Percentiles rank a stretch among this genome's conserved stretches.
Conservation (phyloP, 2,797 vertebrate species). For the Halcyon leucocephala region DNA sequence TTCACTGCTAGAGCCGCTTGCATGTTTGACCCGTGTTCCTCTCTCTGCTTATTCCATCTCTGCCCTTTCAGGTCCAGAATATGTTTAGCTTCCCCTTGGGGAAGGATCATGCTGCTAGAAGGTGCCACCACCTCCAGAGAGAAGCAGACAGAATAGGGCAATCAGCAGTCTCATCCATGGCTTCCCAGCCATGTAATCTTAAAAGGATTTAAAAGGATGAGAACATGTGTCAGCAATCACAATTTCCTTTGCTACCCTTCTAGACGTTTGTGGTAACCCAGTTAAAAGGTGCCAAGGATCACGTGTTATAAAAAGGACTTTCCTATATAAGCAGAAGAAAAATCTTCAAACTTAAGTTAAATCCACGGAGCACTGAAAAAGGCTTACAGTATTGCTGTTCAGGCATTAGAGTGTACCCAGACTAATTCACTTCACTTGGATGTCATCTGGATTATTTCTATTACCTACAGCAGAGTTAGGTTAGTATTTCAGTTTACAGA, state of each 20-base stretch:
- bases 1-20: neutral
- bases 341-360: neutral
- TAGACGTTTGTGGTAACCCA: neutral
- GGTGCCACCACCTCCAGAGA: neutral
- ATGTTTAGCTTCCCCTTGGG: neutral
- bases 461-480: neutral
- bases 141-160: neutral
- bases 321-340: neutral
- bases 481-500: neutral
- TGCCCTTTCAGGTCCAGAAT: neutral
- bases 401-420: neutral
- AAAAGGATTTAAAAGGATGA: neutral
- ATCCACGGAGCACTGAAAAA: neutral
- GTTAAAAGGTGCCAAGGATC: neutral
- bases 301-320: neutral
- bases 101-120: neutral
- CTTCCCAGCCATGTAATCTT: neutral
- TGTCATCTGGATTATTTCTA: neutral
- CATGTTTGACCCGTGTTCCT: neutral
- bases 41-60: neutral
- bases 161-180: neutral
- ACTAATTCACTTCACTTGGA: neutral
- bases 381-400: neutral
- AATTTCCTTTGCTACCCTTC: neutral
- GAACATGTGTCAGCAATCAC: neutral